Evolutionary conservation across 1,140 invertebrate genomes (phyloP).

Genomic region (Zaprionus davidi): DNA sequence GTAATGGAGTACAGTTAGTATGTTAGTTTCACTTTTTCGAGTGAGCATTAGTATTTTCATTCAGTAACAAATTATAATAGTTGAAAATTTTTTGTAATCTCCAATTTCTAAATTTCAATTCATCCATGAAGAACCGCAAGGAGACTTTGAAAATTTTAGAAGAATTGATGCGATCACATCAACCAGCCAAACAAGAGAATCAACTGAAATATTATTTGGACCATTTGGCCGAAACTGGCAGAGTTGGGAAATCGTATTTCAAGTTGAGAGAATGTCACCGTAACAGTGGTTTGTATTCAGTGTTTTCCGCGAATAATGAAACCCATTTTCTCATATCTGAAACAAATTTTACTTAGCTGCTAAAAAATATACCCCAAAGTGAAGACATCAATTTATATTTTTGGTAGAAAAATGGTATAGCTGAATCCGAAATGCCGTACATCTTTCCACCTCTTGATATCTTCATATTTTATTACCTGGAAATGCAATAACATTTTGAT

Average conservation of each 20-base stretch:
- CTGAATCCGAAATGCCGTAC: too few species aligned
- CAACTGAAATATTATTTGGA: not conserved
- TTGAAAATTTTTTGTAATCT: not conserved
- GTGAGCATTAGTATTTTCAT: not conserved
- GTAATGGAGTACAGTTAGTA: not conserved
- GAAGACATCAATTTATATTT: too few species aligned
- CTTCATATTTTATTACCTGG: too few species aligned
- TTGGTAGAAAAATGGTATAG: too few species aligned
- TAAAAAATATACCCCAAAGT: too few species aligned
- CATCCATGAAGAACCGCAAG: not conserved
- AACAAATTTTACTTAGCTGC: too few species aligned
- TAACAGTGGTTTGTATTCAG: not conserved
- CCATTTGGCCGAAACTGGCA: not conserved
- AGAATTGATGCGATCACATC: not conserved
- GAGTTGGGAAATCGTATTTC: not conserved
- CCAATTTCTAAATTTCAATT: not conserved
- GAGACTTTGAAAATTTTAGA: conserved; percentile 2
- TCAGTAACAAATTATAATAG: not conserved
- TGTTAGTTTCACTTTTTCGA: not conserved
- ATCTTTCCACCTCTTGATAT: too few species aligned
- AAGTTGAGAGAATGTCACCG: not conserved
- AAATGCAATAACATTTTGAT: too few species aligned
- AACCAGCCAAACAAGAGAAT: not conserved
- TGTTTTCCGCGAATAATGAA: not conserved
- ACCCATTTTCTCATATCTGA: not conserved